Percentiles rank a stretch among this genome's conserved stretches.
These are phyloP conservation scores for Coluber constrictor DNA, from an alignment of 2,797 vertebrate genomes.

Conservation along the genomic window DNA sequence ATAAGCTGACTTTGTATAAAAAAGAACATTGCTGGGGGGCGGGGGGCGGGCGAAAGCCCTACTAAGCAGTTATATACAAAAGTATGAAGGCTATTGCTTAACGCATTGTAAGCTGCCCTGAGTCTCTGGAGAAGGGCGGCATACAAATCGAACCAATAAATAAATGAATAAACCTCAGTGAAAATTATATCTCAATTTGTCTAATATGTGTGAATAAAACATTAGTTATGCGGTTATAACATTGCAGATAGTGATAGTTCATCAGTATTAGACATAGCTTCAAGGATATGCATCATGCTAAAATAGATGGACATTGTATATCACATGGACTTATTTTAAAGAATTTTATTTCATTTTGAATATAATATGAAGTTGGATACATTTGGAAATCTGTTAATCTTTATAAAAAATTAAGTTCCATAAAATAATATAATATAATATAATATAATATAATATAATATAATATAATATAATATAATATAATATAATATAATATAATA, in stretches of 20 bases:
- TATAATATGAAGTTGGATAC: slow-evolving; percentile 19
- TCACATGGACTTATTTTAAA: slow-evolving; percentile 19
- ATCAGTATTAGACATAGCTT: slow-evolving; percentile 18
- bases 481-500: too few relatives aligned
- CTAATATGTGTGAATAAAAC: not conserved
- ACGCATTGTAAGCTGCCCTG: too few relatives aligned
- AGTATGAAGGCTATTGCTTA: too few relatives aligned
- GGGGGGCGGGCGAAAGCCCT: too few relatives aligned
- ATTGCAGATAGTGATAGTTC: slow-evolving; percentile 11
- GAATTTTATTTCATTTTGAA: slow-evolving; percentile 13
- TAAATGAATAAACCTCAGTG: too few relatives aligned
- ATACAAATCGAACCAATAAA: too few relatives aligned
- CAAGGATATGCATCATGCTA: slow-evolving; percentile 21
- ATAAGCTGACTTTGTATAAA: too few relatives aligned
- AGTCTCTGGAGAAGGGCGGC: too few relatives aligned
- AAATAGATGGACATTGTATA: slow-evolving; percentile 26
- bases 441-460: too few relatives aligned
- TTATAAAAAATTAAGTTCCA: not conserved
- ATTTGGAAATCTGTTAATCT: slow-evolving; percentile 27
- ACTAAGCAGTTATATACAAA: too few relatives aligned
- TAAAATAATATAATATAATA: not conserved
- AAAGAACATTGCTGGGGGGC: too few relatives aligned
- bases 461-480: too few relatives aligned
- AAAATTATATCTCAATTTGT: not conserved
- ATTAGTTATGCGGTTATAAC: slow-evolving; percentile 1